phyloP scores from a whole-genome alignment of 2,113 vertebrate species.

The Eudyptes chrysolophus region DNA sequence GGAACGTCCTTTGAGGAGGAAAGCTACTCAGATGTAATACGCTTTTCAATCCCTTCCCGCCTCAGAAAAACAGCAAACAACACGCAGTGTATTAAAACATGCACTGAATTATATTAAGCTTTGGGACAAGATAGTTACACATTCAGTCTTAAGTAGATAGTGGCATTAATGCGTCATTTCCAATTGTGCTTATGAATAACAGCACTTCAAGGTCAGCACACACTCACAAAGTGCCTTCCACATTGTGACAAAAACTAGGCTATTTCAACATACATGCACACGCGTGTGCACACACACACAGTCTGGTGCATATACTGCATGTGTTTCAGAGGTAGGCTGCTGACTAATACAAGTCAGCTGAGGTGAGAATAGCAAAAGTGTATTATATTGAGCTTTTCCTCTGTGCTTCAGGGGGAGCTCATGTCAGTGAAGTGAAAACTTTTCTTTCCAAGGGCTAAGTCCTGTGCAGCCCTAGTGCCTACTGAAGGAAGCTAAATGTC shows the following conservation, averaged over 20 bases:
- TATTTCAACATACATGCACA: not conserved
- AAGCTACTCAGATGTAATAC: not conserved
- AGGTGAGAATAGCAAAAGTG: not conserved
- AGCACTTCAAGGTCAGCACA: not conserved
- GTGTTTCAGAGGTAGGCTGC: not conserved
- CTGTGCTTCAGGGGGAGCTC: not conserved
- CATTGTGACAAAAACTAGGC: not conserved
- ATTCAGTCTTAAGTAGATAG: not conserved
- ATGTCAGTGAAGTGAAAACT: not conserved
- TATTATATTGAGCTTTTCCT: not conserved
- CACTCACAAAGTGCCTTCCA: not conserved
- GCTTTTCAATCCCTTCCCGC: not conserved
- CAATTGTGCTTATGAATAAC: not conserved
- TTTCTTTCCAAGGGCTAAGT: not conserved
- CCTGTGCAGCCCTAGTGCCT: not conserved
- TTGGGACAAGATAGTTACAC: not conserved
- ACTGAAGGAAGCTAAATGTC: not conserved
- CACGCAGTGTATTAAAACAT: not conserved
- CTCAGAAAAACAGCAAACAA: not conserved
- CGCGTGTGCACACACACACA: accelerated
- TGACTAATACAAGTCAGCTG: not conserved
- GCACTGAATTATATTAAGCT: not conserved
- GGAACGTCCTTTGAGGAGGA: not conserved
- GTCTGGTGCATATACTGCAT: accelerated
- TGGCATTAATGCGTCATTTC: accelerated